phyloP scores from a whole-genome alignment of 2,888 invertebrate genomes.

The Oscheius myriophilus region DNA sequence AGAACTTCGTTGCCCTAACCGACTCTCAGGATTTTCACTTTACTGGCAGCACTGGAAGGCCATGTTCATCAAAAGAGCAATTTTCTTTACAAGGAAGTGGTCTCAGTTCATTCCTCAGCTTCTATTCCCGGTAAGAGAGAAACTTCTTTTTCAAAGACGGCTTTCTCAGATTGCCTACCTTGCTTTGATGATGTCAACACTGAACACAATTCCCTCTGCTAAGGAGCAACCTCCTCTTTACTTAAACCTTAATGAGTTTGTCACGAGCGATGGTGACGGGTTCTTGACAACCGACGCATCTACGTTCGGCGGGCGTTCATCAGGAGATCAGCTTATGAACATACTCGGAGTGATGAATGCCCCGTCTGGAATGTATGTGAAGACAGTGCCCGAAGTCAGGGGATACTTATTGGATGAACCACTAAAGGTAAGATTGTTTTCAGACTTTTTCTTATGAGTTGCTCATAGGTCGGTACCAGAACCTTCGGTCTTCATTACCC shows the following conservation, averaged over 20 bases:
- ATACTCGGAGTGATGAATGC: constrained; percentile 11
- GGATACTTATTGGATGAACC: constrained; percentile 10
- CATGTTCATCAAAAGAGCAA: constrained; percentile 60
- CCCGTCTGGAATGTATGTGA: neutral
- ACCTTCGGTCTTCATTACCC: constrained; percentile 59
- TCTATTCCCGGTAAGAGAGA: constrained; percentile 49
- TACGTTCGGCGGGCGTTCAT: too few species aligned
- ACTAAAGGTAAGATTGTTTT: neutral
- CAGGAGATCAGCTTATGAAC: neutral
- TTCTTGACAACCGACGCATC: neutral
- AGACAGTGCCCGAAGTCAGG: neutral
- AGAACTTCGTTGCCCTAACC: constrained; percentile 38
- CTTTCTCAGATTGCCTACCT: constrained; percentile 39
- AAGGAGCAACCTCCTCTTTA: constrained; percentile 43
- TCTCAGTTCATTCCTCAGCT: constrained; percentile 63
- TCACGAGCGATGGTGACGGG: constrained; percentile 7
- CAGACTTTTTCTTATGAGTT: neutral
- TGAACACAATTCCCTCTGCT: constrained; percentile 41
- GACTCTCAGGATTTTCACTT: constrained; percentile 48
- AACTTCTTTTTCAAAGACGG: neutral
- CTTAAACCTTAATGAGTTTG: constrained; percentile 32
- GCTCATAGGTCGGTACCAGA: constrained; percentile 41
- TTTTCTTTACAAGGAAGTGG: constrained; percentile 62
- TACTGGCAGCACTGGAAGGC: constrained; percentile 55
- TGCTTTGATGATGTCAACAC: constrained; percentile 41